Percentiles rank a stretch among this genome's conserved stretches.
These are phyloP conservation scores for Odontesthes bonariensis DNA, from an alignment of 2,113 vertebrate species.

Conservation along the genomic window DNA sequence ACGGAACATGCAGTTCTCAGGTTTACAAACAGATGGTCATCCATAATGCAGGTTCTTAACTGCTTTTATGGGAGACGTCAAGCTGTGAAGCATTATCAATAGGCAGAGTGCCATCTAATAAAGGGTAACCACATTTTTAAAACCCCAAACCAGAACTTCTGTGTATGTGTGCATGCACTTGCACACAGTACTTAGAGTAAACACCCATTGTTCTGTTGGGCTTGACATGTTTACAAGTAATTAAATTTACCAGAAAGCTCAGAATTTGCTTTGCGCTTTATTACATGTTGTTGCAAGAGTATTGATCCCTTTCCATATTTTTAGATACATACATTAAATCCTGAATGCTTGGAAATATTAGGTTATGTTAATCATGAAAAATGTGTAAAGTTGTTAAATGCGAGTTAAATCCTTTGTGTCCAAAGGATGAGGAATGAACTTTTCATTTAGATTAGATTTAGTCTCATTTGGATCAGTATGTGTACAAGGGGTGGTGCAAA, in stretches of 20 bases:
- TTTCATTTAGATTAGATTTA: too few relatives aligned
- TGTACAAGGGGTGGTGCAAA: too few relatives aligned
- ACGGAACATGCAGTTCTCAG: conserved; percentile 69
- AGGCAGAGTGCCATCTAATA: conserved; percentile 77
- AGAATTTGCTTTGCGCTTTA: conserved; percentile 23
- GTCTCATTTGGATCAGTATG: too few relatives aligned
- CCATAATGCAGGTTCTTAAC: conserved; percentile 81
- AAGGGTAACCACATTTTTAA: conserved; percentile 73
- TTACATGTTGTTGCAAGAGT: conserved; percentile 2
- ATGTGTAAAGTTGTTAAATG: background rate
- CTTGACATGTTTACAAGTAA: conserved; percentile 45
- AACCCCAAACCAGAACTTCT: conserved; percentile 56
- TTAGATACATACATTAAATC: conserved; percentile 8
- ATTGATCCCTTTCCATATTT: conserved; percentile 4
- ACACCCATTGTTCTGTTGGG: conserved; percentile 47
- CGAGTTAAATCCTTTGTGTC: background rate
- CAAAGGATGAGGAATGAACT: background rate
- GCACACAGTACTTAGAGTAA: conserved; percentile 57
- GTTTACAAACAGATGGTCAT: conserved; percentile 80
- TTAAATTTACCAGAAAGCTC: conserved; percentile 31
- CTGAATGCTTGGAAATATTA: background rate
- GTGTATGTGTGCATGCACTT: conserved; percentile 36
- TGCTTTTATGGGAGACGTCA: conserved; percentile 78
- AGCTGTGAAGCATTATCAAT: conserved; percentile 80
- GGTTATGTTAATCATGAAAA: background rate